phyloP scores from a whole-genome alignment of 2,113 vertebrate genomes.

The Hiodon alosoides region DNA sequence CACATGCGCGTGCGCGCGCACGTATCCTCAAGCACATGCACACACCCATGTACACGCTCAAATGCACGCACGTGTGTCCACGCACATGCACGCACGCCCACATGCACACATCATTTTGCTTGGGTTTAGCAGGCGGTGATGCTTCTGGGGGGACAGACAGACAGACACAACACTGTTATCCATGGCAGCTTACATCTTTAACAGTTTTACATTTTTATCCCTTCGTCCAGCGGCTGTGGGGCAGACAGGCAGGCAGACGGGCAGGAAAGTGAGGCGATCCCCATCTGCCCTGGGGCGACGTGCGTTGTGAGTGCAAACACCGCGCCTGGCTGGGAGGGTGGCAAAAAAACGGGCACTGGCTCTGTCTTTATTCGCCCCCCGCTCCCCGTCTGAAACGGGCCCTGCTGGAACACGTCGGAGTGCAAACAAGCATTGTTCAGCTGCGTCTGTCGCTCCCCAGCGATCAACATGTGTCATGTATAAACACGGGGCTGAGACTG shows the following conservation, averaged over 20 bases:
- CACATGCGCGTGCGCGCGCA: background rate
- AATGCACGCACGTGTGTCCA: slow-evolving; percentile 2
- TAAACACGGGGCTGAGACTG: no score
- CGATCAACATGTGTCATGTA: no score
- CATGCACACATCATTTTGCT: no score
- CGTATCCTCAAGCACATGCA: background rate
- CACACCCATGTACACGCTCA: background rate
- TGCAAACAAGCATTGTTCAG: background rate
- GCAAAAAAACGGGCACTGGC: slow-evolving; percentile 16
- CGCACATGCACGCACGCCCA: background rate
- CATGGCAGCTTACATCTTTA: background rate
- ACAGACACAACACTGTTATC: background rate
- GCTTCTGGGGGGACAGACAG: background rate
- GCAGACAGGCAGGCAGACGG: slow-evolving; percentile 12
- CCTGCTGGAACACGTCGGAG: slow-evolving; percentile 25
- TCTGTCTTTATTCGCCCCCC: background rate
- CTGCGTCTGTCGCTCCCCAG: no score
- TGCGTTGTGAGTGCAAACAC: slow-evolving; percentile 25
- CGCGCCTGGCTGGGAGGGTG: slow-evolving; percentile 1
- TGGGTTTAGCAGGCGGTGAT: no score
- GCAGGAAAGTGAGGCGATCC: slow-evolving; percentile 21
- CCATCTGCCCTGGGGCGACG: slow-evolving; percentile 19
- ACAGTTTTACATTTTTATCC: no score
- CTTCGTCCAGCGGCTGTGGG: no score
- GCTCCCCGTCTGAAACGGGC: slow-evolving; percentile 13